Evolutionary conservation across 2,888 invertebrate genomes (phyloP).

Genomic region (Pristionchus mayeri): DNA sequence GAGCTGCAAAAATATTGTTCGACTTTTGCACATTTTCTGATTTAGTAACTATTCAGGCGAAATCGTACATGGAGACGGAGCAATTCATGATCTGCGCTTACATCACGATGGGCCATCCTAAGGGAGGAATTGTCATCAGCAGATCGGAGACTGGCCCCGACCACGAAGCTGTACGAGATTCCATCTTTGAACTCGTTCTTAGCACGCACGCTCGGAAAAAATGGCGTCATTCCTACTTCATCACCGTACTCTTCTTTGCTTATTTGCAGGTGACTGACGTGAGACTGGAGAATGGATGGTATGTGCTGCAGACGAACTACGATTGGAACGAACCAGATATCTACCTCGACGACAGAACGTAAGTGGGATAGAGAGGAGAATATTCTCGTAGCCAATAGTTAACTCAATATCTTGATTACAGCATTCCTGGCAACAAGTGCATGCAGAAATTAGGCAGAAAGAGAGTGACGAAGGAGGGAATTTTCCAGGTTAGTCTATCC

Average conservation of each 20-base stretch:
- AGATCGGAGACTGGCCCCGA: constrained; percentile 60
- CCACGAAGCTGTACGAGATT: constrained; percentile 48
- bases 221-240: not conserved
- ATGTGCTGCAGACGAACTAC: constrained; percentile 80
- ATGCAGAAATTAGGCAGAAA: constrained; percentile 77
- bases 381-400: too few relatives aligned
- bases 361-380: too few relatives aligned
- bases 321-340: constrained; percentile 79
- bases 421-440: too few relatives aligned
- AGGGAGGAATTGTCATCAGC: constrained; percentile 60
- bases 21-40: not conserved
- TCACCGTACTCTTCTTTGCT: too few relatives aligned
- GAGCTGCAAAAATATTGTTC: not conserved
- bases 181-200: not conserved
- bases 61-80: constrained; percentile 49
- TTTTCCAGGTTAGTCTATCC: not conserved
- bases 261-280: constrained; percentile 2
- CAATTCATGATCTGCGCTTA: constrained; percentile 78
- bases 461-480: too few relatives aligned
- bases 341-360: constrained; percentile 79
- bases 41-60: constrained; percentile 45
- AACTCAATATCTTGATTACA: too few relatives aligned
- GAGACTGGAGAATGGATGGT: constrained; percentile 66
- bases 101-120: constrained; percentile 78
- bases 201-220: not conserved